Evolutionary conservation across 2,113 vertebrate species (phyloP).

Genomic region (Etia nguti): DNA sequence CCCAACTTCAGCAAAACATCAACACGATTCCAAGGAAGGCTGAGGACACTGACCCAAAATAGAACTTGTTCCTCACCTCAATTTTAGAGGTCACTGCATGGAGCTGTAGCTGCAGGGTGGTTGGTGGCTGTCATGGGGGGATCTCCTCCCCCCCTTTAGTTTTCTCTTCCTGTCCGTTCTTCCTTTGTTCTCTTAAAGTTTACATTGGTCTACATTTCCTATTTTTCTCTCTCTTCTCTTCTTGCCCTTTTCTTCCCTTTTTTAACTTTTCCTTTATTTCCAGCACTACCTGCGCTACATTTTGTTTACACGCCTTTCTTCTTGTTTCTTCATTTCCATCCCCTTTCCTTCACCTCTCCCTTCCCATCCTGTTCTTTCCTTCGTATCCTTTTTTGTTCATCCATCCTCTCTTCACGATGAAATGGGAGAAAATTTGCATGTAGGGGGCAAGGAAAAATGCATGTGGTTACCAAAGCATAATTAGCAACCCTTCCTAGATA

Average conservation of each 20-base stretch:
- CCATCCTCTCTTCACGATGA: background rate
- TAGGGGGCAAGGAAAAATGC: background rate
- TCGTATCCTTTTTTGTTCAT: background rate
- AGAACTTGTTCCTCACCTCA: background rate
- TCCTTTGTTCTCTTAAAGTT: background rate
- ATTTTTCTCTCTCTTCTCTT: background rate
- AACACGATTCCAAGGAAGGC: background rate
- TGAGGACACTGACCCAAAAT: background rate
- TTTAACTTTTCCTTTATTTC: background rate
- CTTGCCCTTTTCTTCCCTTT: background rate
- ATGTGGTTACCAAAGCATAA: background rate
- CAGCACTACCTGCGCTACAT: background rate
- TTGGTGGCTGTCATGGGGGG: background rate
- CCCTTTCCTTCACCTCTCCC: background rate
- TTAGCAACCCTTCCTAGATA: background rate
- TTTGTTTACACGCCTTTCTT: background rate
- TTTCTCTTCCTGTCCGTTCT: background rate
- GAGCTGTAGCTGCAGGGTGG: background rate
- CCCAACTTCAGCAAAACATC: background rate
- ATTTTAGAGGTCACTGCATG: background rate
- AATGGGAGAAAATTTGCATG: background rate
- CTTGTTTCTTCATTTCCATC: background rate
- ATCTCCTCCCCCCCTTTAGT: background rate
- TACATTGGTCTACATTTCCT: background rate
- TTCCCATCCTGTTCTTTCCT: background rate